These are phyloP conservation scores for Palaemon carinicauda DNA, from an alignment of 1,140 invertebrate genomes.

Conservation along the genomic window DNA sequence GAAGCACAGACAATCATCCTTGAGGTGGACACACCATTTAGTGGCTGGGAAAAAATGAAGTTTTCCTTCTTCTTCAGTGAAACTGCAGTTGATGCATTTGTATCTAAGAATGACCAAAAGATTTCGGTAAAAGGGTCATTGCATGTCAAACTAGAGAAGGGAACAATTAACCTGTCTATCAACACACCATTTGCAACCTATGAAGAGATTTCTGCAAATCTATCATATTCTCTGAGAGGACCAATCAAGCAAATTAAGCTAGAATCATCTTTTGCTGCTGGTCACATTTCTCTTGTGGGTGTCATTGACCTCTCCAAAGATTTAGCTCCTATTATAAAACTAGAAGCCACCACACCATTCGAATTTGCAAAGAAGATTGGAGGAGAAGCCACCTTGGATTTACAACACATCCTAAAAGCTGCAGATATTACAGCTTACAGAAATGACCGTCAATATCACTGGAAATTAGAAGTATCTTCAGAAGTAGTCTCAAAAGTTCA, in stretches of 20 bases:
- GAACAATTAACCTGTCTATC: background rate
- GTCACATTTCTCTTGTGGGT: background rate
- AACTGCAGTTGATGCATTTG: background rate
- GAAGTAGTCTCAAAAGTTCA: background rate
- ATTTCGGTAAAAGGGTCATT: background rate
- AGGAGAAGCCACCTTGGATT: background rate
- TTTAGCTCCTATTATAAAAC: background rate
- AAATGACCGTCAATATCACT: background rate
- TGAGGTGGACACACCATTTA: background rate
- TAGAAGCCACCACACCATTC: background rate
- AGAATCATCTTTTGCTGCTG: background rate
- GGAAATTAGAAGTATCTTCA: background rate
- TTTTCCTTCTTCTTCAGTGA: background rate
- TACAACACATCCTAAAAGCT: background rate
- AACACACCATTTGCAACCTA: background rate
- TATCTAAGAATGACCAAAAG: background rate
- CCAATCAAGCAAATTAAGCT: background rate
- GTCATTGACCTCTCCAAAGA: background rate
- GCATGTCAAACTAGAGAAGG: background rate
- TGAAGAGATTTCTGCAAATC: background rate
- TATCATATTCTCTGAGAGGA: background rate
- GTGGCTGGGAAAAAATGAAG: background rate
- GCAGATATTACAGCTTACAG: background rate
- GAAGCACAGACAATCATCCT: background rate
- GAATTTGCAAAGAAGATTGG: background rate